Evolutionary conservation across 2,113 vertebrate species (phyloP), one percentile per base, ranked within the genome.

Genomic region (Epinephelus moara): DNA sequence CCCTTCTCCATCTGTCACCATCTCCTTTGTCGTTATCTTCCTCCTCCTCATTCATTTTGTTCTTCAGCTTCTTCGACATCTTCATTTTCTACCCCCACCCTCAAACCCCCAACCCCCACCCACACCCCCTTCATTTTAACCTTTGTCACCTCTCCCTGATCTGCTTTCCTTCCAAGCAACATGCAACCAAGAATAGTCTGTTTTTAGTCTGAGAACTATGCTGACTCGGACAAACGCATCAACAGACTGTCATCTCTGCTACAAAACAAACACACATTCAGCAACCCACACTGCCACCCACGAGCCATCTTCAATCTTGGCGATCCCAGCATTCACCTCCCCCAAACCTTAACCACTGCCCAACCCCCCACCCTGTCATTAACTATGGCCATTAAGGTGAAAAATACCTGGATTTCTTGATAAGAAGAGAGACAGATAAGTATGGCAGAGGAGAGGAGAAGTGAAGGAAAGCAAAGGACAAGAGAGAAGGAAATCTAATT

Each of bases 401-500:
- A 85, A 88, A 87, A 90, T 80, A 87, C 81, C 37, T 77, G 59
- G 53, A 81, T 87, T 86, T 80, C 80, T 78, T 81, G 88, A 86
- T 94, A 82, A 91, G 84, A 42, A 55, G 25, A 66, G 70, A 70
- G 69, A 37, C 30, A 40, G 78, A 83, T 79, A 74, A 81, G 55
- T 42, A 70, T 42, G 19, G 21, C 13, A 68, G 61, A 47, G 25
- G 47, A 62, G 71, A 69, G 37, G 40, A 45, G 45, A 17, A 73
- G 33, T 62, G 55, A 82, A 59, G 42, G 37, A 60, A 70, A 63
- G 73, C 55, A 70, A 75, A 85, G 74, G 88, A 78, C 82, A 70
- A 55, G 64, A 87, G 75, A 75, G 50, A 80, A 69, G 63, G 19
- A 94, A 80, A 94, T 94, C 92, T 95, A 95, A 95, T 95, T 96